Conservation (phyloP, 2,797 vertebrate species). For the Lacerta viridis region DNA sequence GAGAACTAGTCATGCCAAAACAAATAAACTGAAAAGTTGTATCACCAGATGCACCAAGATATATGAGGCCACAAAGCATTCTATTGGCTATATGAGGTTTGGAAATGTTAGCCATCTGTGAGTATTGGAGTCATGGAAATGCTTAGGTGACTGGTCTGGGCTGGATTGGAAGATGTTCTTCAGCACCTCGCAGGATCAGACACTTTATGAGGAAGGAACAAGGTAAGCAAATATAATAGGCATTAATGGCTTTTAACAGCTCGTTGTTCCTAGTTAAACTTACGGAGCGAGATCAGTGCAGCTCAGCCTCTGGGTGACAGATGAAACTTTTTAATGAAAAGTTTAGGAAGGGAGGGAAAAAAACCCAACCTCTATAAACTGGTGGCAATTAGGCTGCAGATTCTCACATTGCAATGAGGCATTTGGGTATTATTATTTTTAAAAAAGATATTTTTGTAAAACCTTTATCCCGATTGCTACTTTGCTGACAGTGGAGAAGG, state of each 20-base stretch:
- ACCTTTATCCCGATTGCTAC: background rate
- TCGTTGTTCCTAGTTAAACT: background rate
- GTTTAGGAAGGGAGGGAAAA: background rate
- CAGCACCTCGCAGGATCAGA: background rate
- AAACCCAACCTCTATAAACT: background rate
- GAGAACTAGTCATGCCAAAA: too few species aligned
- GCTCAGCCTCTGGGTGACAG: background rate
- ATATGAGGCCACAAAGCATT: background rate
- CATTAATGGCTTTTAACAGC: background rate
- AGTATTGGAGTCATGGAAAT: background rate
- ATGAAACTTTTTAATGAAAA: slow-evolving; percentile 6
- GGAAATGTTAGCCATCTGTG: background rate
- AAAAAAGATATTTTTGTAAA: background rate
- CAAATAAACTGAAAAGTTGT: background rate
- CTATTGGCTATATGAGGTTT: background rate
- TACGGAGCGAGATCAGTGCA: background rate
- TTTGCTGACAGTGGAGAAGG: background rate
- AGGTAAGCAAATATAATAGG: background rate
- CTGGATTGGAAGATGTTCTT: background rate
- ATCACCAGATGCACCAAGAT: background rate
- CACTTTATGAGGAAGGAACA: background rate
- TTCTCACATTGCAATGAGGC: background rate
- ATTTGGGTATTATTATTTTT: background rate
- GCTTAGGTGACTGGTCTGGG: background rate
- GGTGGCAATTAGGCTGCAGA: too few species aligned